These are phyloP conservation scores for Argya squamiceps DNA, from an alignment of 2,797 vertebrate species.

Conservation along the genomic window DNA sequence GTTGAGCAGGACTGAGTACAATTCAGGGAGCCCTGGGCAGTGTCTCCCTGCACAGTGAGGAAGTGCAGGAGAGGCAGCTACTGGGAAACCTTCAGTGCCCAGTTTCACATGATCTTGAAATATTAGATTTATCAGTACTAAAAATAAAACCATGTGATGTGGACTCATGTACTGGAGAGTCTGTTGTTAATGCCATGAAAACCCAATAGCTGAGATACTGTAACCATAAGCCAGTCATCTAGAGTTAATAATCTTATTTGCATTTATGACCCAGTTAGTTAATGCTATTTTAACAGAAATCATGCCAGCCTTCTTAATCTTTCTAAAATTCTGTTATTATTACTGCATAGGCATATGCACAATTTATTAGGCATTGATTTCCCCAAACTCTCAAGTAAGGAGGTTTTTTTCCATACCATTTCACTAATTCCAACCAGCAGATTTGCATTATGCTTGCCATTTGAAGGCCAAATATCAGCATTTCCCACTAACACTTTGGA, in stretches of 20 bases:
- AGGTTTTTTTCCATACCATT: not conserved
- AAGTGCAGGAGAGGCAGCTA: not conserved
- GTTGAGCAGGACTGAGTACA: fast-evolving
- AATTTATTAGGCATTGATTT: not conserved
- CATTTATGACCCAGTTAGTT: not conserved
- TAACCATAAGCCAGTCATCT: not conserved
- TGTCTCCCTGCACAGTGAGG: not conserved
- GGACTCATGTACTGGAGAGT: not conserved
- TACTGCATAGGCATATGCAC: not conserved
- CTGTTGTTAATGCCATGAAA: not conserved
- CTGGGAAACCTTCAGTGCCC: not conserved
- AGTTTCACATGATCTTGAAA: not conserved
- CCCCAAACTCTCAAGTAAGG: not conserved
- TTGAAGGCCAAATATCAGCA: slow-evolving; percentile 5
- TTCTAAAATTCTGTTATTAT: not conserved
- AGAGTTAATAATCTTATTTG: not conserved
- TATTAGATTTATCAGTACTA: slow-evolving; percentile 14
- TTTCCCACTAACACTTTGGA: slow-evolving; percentile 4
- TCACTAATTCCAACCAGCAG: not conserved
- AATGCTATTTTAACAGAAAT: not conserved
- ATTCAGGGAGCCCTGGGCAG: not conserved
- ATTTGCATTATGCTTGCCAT: not conserved
- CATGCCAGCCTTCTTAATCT: not conserved
- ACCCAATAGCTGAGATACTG: not conserved
- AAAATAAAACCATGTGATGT: slow-evolving; percentile 42